Conservation (phyloP, 2,888 invertebrate genomes). For the Homarus gammarus region DNA sequence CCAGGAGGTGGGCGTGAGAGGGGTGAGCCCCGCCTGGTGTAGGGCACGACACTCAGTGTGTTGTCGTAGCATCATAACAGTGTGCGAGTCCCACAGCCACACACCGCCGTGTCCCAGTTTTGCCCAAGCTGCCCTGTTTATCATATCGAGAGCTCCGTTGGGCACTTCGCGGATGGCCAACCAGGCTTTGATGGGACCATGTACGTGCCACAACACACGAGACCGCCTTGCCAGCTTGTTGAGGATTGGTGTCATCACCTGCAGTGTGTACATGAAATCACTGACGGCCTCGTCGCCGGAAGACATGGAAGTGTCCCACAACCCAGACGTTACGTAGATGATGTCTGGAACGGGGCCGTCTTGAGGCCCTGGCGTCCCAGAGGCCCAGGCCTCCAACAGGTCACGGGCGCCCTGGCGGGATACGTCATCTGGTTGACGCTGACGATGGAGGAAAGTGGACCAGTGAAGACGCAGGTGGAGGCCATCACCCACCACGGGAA, state of each 20-base stretch:
- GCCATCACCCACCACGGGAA: conserved; percentile 37
- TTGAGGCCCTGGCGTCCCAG: conserved; percentile 10
- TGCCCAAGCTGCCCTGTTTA: conserved; percentile 48
- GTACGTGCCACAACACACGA: conserved; percentile 43
- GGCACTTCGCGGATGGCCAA: conserved; percentile 30
- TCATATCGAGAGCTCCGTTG: conserved; percentile 63
- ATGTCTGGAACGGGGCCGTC: conserved; percentile 51
- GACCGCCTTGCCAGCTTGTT: conserved; percentile 34
- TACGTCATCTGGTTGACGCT: neutral
- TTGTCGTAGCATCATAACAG: conserved; percentile 38
- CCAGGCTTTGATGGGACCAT: conserved; percentile 49
- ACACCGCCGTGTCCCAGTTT: conserved; percentile 11
- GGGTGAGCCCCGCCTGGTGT: neutral
- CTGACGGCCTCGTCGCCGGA: conserved; percentile 9
- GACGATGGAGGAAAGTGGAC: conserved; percentile 32
- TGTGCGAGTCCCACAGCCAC: conserved; percentile 65
- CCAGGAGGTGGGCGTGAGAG: conserved; percentile 40
- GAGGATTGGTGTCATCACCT: conserved; percentile 38
- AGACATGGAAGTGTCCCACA: conserved; percentile 47
- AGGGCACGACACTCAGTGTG: conserved; percentile 44
- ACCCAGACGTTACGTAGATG: conserved; percentile 47
- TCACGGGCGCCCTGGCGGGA: conserved; percentile 55
- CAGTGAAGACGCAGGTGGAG: conserved; percentile 58
- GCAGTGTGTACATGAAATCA: conserved; percentile 34
- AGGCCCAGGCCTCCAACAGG: conserved; percentile 49